Base-by-base conservation (phyloP, 2,888 invertebrate genomes). In the Leucophenga maculata region DNA sequence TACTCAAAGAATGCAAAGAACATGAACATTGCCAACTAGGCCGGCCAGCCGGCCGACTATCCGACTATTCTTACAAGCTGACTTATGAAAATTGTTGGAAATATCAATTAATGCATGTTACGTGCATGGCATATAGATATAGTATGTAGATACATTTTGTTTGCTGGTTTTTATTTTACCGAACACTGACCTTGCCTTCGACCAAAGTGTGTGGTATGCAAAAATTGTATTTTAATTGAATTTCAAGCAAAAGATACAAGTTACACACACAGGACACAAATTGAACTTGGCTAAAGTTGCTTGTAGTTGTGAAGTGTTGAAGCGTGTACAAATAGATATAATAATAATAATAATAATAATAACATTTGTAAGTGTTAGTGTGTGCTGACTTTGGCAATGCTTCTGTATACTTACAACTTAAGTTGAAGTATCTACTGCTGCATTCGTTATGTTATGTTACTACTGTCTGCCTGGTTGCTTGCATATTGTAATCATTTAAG, bases 41-140 rank as follows among this genome's bases (percentile, higher is more conserved):
- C 31, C 60, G 18, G 66, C 54, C 60, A 39, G 59, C 39, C n/a
- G n/a, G n/a, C n/a, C n/a, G n/a, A n/a, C n/a, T 66, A 64, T 20
- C 22, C 16, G 32, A 46, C n/a, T 48, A 54, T 1, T 44, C 31
- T 48, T 3, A 2, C 46, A 14, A 46, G 46, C 46, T 84, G 83
- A 83, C 84, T 85, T 83, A 80, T 80, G 79, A 73, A 82, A 82
- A 84, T 81, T 85, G 78, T 77, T 77, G 75, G 82, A 83, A 82
- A 85, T 85, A 82, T 85, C 79, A 85, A 82, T 83, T 83, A 83
- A 83, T 85, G 78, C 80, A 69, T 54, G 65, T 73, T 74, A 83
- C 83, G 83, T 83, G 85, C 79, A 73, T 75, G 69, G 84, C 82
- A 85, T 83, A 77, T 76, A 74, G 74, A n/a, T n/a, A n/a, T n/a